These are phyloP conservation scores for Cebus imitator DNA, from an alignment of 2,113 vertebrate species.

Conservation along the genomic window DNA sequence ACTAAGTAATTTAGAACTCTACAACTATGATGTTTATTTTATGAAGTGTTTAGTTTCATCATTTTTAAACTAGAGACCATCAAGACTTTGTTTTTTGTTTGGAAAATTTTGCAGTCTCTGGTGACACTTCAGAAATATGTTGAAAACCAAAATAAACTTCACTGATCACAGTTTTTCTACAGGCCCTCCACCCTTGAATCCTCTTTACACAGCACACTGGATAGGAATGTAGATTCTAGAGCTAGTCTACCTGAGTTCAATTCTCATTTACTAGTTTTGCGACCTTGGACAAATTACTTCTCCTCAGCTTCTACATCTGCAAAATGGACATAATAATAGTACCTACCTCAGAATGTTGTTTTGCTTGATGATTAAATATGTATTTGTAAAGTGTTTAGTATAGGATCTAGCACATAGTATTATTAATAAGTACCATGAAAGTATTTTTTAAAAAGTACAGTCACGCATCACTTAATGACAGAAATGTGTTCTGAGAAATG, in stretches of 20 bases:
- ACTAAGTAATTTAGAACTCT: neutral
- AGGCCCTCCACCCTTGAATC: no score
- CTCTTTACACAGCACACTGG: neutral
- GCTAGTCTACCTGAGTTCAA: neutral
- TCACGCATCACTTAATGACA: neutral
- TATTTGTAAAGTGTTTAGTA: neutral
- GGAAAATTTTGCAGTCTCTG: neutral
- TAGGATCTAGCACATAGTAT: neutral
- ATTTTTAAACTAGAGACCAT: neutral
- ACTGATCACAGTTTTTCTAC: neutral
- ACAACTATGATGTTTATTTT: neutral
- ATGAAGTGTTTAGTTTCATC: neutral
- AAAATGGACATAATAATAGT: neutral
- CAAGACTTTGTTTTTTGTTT: neutral
- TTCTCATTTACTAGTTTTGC: neutral
- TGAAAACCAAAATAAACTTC: neutral
- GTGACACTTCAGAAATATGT: neutral
- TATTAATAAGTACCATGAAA: neutral
- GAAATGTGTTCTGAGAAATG: neutral
- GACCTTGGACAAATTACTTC: neutral
- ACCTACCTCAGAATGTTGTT: neutral
- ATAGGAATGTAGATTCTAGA: neutral
- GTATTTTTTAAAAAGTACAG: neutral
- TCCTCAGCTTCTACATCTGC: neutral
- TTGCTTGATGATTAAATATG: neutral